Base-by-base conservation (phyloP, 30 jellyfish, hydroid and myxozoan species). In the Hydractinia symbiolongicarpus region DNA sequence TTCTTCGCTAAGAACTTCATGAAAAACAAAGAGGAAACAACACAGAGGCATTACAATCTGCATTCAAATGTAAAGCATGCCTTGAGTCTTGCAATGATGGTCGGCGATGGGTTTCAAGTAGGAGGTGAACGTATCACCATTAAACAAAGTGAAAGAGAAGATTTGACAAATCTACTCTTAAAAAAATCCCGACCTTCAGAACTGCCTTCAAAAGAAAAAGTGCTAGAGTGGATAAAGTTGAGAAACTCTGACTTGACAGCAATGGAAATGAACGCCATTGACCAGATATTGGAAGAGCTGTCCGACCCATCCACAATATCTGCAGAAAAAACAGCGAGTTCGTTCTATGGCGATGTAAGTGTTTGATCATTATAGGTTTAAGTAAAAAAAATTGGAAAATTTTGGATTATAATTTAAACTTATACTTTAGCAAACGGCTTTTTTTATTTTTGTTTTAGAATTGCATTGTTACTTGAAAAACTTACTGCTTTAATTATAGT, bases 11-110 rank as follows among this genome's bases (percentile, higher is more conserved):
- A 77, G 60, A 54, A 77, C 56, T 77, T 77, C n/a, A 77, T 77
- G 77, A 77, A 77, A 17, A 77, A 77, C 50, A 53, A 55, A 55
- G 85, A 77, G 78, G 79, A 57, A n/a, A 77, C 85, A 51, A 77
- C 85, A 77, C 52, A 56, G 13, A 60, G 17, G 52, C 85, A 77
- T 49, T 77, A 77, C 30, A 77, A 77, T 53, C 77, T 77, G 40
- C 53, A 44, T 55, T 77, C 85, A 61, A 77, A 77, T 55, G 61
- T 21, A 6, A 56, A 76, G 44, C 62, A 77, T 54, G 77, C 85
- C 66, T 60, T 77, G 50, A 77, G 53, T 16, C 52, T 77, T 58
- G 79, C 77, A 9, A 77, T 77, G 85, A 8, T 55, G 17, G 53
- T 76, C 50, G 72, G 77, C 17, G 66, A 77, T 55, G 30, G 77